Evolutionary conservation across 1,140 invertebrate genomes (phyloP).

Genomic region (Trissolcus basalis): DNA sequence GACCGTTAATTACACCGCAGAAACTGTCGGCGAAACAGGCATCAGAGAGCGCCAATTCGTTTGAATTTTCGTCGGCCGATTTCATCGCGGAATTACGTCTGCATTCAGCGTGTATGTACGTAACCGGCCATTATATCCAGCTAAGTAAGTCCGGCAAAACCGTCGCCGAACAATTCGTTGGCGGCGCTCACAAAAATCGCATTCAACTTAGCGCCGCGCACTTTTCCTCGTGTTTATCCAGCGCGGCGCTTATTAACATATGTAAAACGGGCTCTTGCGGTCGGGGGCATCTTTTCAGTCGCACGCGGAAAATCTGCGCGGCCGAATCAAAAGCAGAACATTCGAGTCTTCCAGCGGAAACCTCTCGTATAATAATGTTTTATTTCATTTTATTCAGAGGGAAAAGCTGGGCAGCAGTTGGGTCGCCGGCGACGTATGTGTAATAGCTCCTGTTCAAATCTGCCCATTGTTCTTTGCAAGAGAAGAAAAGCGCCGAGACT

Average conservation of each 20-base stretch:
- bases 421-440: slow-evolving; percentile 50
- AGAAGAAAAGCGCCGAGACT: slow-evolving; percentile 66
- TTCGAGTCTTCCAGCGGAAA: slow-evolving; percentile 55
- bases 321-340: slow-evolving; percentile 51
- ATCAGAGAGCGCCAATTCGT: slow-evolving; percentile 29
- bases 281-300: slow-evolving; percentile 40
- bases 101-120: slow-evolving; percentile 15
- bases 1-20: slow-evolving; percentile 4
- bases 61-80: slow-evolving; percentile 23
- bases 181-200: slow-evolving; percentile 36
- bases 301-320: slow-evolving; percentile 35
- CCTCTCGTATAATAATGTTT: slow-evolving; percentile 64
- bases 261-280: slow-evolving; percentile 30
- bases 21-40: too few species aligned
- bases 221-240: slow-evolving; percentile 42
- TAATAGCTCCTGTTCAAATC: slow-evolving; percentile 62
- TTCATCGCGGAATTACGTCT: slow-evolving; percentile 22
- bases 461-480: slow-evolving; percentile 68
- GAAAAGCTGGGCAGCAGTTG: slow-evolving; percentile 56
- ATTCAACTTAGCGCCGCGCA: slow-evolving; percentile 41
- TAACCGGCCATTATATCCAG: slow-evolving; percentile 13
- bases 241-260: slow-evolving; percentile 37
- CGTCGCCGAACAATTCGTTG: slow-evolving; percentile 20
- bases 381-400: slow-evolving; percentile 71
- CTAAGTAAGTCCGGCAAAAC: slow-evolving; percentile 20